Conservation (phyloP, 2,113 vertebrate species). For the Mellivora capensis region DNA sequence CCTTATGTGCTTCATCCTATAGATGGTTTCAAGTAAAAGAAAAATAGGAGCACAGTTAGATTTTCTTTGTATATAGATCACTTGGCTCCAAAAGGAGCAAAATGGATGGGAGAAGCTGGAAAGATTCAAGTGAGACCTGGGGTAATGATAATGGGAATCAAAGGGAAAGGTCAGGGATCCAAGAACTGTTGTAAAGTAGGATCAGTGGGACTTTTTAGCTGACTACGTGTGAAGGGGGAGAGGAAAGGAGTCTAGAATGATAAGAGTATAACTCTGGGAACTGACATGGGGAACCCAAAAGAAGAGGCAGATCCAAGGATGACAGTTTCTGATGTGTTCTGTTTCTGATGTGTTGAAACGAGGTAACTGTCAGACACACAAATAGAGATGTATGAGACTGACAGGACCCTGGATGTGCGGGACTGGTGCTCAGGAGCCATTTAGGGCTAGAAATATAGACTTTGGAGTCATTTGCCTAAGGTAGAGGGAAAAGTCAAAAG, state of each 20-base stretch:
- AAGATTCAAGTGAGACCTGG: background rate
- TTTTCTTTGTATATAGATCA: background rate
- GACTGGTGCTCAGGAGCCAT: background rate
- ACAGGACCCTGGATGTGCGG: background rate
- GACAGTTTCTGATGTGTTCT: background rate
- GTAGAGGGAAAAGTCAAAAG: background rate
- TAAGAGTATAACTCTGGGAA: background rate
- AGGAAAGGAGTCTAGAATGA: background rate
- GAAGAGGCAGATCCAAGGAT: background rate
- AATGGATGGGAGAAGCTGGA: background rate
- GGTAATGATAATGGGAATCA: background rate
- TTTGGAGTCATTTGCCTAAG: background rate
- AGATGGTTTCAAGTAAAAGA: background rate
- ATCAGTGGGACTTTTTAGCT: background rate
- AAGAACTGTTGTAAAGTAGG: background rate
- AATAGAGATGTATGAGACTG: background rate
- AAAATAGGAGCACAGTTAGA: background rate
- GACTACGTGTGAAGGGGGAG: background rate
- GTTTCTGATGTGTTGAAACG: background rate
- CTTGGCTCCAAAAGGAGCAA: background rate
- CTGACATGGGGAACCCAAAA: background rate
- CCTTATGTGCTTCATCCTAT: background rate
- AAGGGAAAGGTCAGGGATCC: background rate
- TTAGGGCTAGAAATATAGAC: background rate
- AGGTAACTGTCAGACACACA: background rate